Percentiles rank a stretch among this genome's conserved stretches.
phyloP scores from a whole-genome alignment of 2,113 vertebrate species.

The Strix uralensis region DNA sequence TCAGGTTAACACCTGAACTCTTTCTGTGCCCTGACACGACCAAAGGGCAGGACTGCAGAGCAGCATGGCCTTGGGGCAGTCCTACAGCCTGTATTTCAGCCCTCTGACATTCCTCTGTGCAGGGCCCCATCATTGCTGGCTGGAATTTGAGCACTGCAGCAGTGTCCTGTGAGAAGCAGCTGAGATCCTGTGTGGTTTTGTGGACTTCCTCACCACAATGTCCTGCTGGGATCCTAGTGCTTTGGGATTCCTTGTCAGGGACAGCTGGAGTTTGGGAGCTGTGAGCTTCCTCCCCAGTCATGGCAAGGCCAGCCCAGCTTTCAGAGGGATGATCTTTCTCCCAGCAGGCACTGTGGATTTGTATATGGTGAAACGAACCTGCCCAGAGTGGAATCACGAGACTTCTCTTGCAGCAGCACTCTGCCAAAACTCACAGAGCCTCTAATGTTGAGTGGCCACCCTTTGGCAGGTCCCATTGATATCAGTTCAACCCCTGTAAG shows the following conservation, averaged over 20 bases:
- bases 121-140: not conserved
- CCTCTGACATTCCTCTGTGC: not conserved
- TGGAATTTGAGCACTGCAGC: not conserved
- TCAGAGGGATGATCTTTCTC: not conserved
- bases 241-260: not conserved
- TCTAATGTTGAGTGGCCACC: not conserved
- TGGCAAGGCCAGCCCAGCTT: not conserved
- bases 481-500: not conserved
- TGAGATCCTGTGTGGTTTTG: not conserved
- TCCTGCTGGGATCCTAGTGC: not conserved
- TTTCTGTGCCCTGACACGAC: rapidly evolving
- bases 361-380: not conserved
- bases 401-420: not conserved
- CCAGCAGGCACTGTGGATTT: not conserved
- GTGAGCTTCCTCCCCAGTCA: not conserved
- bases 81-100: not conserved
- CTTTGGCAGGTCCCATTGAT: not conserved
- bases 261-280: not conserved
- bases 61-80: not conserved
- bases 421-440: not conserved
- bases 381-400: not conserved
- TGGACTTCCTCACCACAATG: rapidly evolving
- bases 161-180: not conserved
- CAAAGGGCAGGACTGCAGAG: not conserved
- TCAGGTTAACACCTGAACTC: not conserved